Evolutionary conservation across 1,140 invertebrate genomes (phyloP).

Genomic region (Drosophila melanica): DNA sequence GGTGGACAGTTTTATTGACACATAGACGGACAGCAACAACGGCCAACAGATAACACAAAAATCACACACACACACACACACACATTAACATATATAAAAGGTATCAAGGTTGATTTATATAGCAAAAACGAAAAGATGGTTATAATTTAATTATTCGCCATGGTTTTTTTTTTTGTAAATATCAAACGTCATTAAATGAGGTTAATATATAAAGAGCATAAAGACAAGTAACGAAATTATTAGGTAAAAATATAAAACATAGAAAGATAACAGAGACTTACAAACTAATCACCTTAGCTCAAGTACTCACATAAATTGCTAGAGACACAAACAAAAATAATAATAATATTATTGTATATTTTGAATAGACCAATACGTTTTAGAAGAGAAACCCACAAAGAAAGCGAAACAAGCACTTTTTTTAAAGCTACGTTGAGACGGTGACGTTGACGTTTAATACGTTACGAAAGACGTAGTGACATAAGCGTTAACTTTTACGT

Average conservation of each 20-base stretch:
- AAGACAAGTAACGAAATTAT: neutral
- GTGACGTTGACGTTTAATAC: slow-evolving; percentile 49
- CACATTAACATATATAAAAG: slow-evolving; percentile 41
- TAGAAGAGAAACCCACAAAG: slow-evolving; percentile 58
- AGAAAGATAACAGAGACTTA: slow-evolving; percentile 27
- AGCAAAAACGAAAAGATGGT: slow-evolving; percentile 43
- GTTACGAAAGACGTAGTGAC: slow-evolving; percentile 75
- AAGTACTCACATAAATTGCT: slow-evolving; percentile 52
- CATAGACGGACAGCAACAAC: slow-evolving; percentile 50
- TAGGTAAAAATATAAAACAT: neutral
- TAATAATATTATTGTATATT: slow-evolving; percentile 13
- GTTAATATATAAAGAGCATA: slow-evolving; percentile 2
- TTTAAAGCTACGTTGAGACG: slow-evolving; percentile 36
- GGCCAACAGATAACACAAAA: slow-evolving; percentile 31
- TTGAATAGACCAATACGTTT: slow-evolving; percentile 31
- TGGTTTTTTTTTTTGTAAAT: slow-evolving; percentile 5
- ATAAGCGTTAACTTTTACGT: slow-evolving; percentile 67
- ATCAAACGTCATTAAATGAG: slow-evolving; percentile 6
- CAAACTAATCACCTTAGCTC: slow-evolving; percentile 46
- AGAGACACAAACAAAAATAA: slow-evolving; percentile 44
- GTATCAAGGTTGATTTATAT: slow-evolving; percentile 56
- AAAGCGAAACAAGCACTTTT: slow-evolving; percentile 68
- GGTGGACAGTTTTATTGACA: slow-evolving; percentile 54
- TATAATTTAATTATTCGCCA: slow-evolving; percentile 38
- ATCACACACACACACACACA: slow-evolving; percentile 38